A percentile compares a stretch with the other conserved stretches of the same genome.
Conservation (phyloP, 2,888 invertebrate genomes). For the Danaus chrysippus region DNA sequence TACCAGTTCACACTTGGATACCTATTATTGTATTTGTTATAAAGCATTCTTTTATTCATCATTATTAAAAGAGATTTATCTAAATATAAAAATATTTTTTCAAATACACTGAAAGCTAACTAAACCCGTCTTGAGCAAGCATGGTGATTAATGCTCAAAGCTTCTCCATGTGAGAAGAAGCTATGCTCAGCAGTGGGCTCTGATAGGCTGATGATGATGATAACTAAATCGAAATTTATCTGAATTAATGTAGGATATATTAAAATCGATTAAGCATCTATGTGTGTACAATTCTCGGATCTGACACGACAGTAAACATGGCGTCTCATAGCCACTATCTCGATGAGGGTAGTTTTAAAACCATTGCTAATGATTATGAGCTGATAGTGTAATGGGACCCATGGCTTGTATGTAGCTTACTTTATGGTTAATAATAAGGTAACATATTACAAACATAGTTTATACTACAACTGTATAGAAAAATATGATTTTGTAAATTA, state of each 20-base stretch:
- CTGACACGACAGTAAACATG: conserved; percentile 8
- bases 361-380: conserved; percentile 12
- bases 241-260: neutral
- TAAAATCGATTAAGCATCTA: conserved; percentile 1
- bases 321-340: conserved; percentile 3
- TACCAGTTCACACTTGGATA: conserved; percentile 32
- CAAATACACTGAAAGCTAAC: too few relatives aligned
- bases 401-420: neutral
- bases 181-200: too few relatives aligned
- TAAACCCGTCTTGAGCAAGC: too few relatives aligned
- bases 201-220: too few relatives aligned
- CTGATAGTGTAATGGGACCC: conserved; percentile 4
- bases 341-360: conserved; percentile 26
- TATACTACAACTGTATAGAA: neutral
- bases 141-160: too few relatives aligned
- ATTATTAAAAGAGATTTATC: neutral
- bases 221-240: too few relatives aligned
- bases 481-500: too few relatives aligned
- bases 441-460: neutral
- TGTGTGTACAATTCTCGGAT: neutral
- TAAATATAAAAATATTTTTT: neutral
- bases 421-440: neutral
- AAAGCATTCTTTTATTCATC: neutral
- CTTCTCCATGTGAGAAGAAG: too few relatives aligned
- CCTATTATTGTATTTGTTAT: conserved; percentile 4